phyloP scores from a whole-genome alignment of 1,140 invertebrate species.

The Lepidostoma basale region DNA sequence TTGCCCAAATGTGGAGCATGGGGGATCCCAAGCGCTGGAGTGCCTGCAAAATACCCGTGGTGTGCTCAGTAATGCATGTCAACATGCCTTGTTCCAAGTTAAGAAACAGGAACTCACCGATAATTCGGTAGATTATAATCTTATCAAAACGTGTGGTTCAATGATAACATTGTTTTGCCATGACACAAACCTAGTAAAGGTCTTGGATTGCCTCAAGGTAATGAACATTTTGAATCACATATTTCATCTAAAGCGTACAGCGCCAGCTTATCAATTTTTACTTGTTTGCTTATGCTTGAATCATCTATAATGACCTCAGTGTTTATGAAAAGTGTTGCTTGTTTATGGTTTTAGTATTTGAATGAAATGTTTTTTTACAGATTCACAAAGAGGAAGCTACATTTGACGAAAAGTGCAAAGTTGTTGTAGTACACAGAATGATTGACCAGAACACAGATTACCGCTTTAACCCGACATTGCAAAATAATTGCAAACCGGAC shows the following conservation, averaged over 20 bases:
- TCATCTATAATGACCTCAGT: no score
- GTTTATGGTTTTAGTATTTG: conserved; percentile 7
- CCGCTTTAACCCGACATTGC: conserved; percentile 87
- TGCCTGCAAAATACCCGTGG: conserved; percentile 78
- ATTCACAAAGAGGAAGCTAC: conserved; percentile 77
- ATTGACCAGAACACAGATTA: conserved; percentile 92
- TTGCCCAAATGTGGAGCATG: conserved; percentile 75
- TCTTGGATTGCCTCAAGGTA: conserved; percentile 76
- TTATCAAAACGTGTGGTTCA: conserved; percentile 80
- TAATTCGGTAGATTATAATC: conserved; percentile 83
- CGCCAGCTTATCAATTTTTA: no score
- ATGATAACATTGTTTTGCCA: conserved; percentile 85
- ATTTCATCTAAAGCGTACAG: no score
- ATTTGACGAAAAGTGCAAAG: conserved; percentile 87
- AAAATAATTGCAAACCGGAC: conserved; percentile 76
- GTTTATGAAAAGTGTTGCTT: not conserved
- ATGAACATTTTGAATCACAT: no score
- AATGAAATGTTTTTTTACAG: conserved; percentile 64
- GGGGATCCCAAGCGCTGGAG: conserved; percentile 82
- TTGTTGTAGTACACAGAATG: conserved; percentile 86
- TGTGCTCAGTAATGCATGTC: conserved; percentile 73
- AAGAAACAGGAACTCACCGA: conserved; percentile 85
- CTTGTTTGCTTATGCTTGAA: not conserved
- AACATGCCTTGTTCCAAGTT: conserved; percentile 80
- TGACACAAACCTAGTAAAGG: conserved; percentile 69